Conservation (phyloP, 2,113 vertebrate genomes). For the Gadus macrocephalus region DNA sequence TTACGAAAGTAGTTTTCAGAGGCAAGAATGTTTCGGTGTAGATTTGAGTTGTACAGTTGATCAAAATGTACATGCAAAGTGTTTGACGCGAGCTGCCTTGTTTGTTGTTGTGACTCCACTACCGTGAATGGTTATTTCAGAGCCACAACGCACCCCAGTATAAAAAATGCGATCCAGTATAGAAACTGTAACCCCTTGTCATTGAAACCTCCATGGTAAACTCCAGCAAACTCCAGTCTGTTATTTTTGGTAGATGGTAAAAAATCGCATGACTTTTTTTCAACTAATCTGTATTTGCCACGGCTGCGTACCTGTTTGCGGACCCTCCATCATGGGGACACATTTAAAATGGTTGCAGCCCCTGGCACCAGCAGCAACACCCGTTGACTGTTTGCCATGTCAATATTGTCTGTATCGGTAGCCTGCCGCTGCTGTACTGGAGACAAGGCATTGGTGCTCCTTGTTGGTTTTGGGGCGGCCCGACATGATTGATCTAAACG, state of each 20-base stretch:
- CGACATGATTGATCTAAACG: slow-evolving; percentile 38
- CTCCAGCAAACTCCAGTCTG: no score
- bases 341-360: slow-evolving; percentile 6
- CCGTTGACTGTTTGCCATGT: slow-evolving; percentile 49
- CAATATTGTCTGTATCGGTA: slow-evolving; percentile 50
- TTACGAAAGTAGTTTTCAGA: no score
- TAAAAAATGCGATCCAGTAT: slow-evolving; percentile 14
- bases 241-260: slow-evolving; percentile 1
- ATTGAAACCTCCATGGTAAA: slow-evolving; percentile 13
- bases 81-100: slow-evolving; percentile 3
- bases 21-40: no score
- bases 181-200: slow-evolving; percentile 21
- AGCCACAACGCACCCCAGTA: no score
- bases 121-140: no score
- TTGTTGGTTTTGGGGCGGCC: slow-evolving; percentile 55
- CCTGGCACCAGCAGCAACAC: slow-evolving; percentile 12
- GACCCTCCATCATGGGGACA: not conserved
- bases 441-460: slow-evolving; percentile 40
- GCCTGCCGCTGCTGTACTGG: slow-evolving; percentile 19
- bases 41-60: slow-evolving; percentile 5
- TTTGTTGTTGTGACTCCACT: not conserved
- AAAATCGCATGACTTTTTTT: not conserved
- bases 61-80: not conserved
- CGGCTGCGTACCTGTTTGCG: slow-evolving; percentile 10
- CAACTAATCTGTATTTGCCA: not conserved